Evolutionary conservation across 2,113 vertebrate genomes (phyloP), one percentile per base, ranked within the genome.

Genomic region (Perccottus glenii): DNA sequence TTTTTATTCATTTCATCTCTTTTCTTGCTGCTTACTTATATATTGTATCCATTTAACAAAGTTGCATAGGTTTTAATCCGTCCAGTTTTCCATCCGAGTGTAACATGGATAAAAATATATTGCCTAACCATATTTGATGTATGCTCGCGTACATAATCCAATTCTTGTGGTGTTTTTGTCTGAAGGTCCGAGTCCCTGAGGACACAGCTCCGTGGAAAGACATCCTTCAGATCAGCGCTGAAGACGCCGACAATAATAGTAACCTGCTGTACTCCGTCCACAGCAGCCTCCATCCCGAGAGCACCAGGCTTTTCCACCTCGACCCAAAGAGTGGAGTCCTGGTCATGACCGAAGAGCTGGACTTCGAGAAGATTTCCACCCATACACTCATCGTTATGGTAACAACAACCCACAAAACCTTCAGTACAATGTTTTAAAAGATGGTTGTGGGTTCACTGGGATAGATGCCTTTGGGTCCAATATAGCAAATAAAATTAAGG

Each of bases 331-430:
- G 81, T 0, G 98, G 96, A 0, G 79, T 77, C 6, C 87, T 98
- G 67, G 91, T 95, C 58, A 90, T 94, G 32, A 93, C 92, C 2
- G 94, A 96, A 70, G 87, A 91, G 52, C 79, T 98, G 60, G 94
- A 95, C 82, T 95, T 93, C 11, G 92, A 94, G 83, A 80, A 71
- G 3, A 90, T 95, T 48, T 82, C 92, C 1, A 78, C 88, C 58
- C 96, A 99, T 69, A 94, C 74, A 0, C 93, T 99, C 59, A 93
- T 94, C 3, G 84, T 98, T 11, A 98, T 98, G 98, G 98, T 99
- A 92, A 88, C 82, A 0, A 16, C 0, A 11, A 11, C 15, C n/a
- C 16, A 36, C 36, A 27, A 53, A n/a, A 60, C 6, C 3, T 27
- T 27, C 19, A 27, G 19, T 27, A 27, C 19, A 27, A 27, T 27